Evolutionary conservation across 2,888 invertebrate species (phyloP).

Genomic region (Hartigia nigra): DNA sequence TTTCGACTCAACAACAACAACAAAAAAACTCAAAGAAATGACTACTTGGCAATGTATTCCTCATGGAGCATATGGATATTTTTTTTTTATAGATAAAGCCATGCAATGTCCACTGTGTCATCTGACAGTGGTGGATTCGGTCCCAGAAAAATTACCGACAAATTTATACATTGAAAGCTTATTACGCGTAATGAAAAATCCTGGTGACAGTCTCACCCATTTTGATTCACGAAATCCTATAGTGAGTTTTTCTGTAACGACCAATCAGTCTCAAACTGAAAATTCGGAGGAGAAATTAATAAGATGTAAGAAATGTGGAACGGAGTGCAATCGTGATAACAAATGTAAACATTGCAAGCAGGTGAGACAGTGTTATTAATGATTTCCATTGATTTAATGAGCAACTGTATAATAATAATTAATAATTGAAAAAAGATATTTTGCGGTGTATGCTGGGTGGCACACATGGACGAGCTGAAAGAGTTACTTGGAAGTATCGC

Average conservation of each 20-base stretch:
- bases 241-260: constrained; percentile 38
- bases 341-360: constrained; percentile 73
- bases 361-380: constrained; percentile 57
- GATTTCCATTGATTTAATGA: not conserved
- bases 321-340: constrained; percentile 51
- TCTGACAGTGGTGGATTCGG: constrained; percentile 67
- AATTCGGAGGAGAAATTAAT: constrained; percentile 55
- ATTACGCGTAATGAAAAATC: constrained; percentile 67
- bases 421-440: constrained; percentile 67
- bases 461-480: constrained; percentile 72
- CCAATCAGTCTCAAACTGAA: constrained; percentile 57
- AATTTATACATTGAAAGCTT: constrained; percentile 77
- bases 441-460: constrained; percentile 72
- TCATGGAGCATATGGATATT: not conserved
- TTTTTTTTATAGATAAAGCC: constrained; percentile 21
- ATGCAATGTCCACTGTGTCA: constrained; percentile 73
- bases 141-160: constrained; percentile 71
- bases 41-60: not conserved
- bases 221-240: constrained; percentile 28
- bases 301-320: constrained; percentile 63
- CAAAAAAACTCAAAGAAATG: not conserved
- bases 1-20: too few relatives aligned
- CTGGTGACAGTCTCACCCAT: constrained; percentile 29
- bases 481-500: constrained; percentile 70
- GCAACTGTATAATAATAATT: not conserved